Evolutionary conservation across 2,797 vertebrate genomes (phyloP).

Genomic region (Varecia variegata): DNA sequence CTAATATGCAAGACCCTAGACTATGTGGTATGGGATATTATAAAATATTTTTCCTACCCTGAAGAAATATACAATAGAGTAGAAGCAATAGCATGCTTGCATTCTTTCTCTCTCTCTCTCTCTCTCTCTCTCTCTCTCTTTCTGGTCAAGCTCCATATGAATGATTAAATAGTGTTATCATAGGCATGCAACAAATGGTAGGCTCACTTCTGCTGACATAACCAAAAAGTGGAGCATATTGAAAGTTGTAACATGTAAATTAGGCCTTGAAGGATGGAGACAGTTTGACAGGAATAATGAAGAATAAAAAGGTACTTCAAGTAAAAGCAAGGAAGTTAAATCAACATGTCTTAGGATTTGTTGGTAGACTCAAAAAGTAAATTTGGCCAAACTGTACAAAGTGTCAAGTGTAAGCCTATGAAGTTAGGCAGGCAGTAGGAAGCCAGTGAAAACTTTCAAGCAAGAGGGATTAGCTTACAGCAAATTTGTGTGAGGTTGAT

Average conservation of each 20-base stretch:
- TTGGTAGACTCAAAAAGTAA: neutral
- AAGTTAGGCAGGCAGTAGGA: neutral
- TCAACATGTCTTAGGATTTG: neutral
- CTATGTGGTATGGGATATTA: neutral
- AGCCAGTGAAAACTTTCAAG: neutral
- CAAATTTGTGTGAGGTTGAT: neutral
- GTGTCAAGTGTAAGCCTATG: neutral
- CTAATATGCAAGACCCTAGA: neutral
- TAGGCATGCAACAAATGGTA: neutral
- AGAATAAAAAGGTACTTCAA: neutral
- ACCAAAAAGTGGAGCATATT: neutral
- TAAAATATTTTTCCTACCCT: neutral
- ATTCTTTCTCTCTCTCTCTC: neutral
- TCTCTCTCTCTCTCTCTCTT: neutral
- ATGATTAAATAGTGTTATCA: neutral
- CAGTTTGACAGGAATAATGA: neutral
- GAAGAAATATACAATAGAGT: neutral
- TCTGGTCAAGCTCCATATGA: neutral
- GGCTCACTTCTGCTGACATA: neutral
- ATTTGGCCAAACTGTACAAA: neutral
- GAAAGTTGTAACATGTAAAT: neutral
- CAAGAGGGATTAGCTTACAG: neutral
- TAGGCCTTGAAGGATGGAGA: neutral
- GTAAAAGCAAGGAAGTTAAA: neutral
- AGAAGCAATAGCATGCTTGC: neutral